Conservation (phyloP, 2,888 invertebrate genomes). For the Eristalinus aeneus region DNA sequence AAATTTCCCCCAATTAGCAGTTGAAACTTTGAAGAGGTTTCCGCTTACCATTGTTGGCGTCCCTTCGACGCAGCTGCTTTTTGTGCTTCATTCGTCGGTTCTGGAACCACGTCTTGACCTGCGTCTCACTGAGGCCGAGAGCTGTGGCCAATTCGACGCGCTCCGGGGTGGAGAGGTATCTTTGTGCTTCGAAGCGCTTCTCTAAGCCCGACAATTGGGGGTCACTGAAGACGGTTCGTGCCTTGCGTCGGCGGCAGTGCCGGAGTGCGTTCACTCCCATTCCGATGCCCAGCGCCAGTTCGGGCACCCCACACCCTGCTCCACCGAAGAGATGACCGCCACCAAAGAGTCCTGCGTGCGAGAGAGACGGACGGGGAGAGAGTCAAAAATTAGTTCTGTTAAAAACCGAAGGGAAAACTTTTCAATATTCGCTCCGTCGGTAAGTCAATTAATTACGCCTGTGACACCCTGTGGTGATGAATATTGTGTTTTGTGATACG, state of each 20-base stretch:
- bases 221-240: constrained; percentile 94
- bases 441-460: constrained; percentile 63
- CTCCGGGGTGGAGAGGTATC: constrained; percentile 97
- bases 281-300: constrained; percentile 79
- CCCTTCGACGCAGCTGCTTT: constrained; percentile 86
- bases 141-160: constrained; percentile 96
- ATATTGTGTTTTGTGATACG: constrained; percentile 38
- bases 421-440: constrained; percentile 20
- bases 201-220: constrained; percentile 93
- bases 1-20: constrained; percentile 40
- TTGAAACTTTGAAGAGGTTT: constrained; percentile 8
- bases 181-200: constrained; percentile 96
- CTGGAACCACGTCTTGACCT: constrained; percentile 99
- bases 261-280: constrained; percentile 86
- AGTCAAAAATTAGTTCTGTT: constrained; percentile 12
- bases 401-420: constrained; percentile 56
- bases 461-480: constrained; percentile 54
- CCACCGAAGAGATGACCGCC: constrained; percentile 79
- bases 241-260: constrained; percentile 97
- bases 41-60: constrained; percentile 78
- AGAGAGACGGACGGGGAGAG: not conserved
- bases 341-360: constrained; percentile 78
- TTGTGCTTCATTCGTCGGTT: constrained; percentile 98
- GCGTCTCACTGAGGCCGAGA: constrained; percentile 95
- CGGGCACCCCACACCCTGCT: constrained; percentile 78